These are phyloP conservation scores for Coenobita brevimanus DNA, from an alignment of 1,140 invertebrate species.

Conservation along the genomic window DNA sequence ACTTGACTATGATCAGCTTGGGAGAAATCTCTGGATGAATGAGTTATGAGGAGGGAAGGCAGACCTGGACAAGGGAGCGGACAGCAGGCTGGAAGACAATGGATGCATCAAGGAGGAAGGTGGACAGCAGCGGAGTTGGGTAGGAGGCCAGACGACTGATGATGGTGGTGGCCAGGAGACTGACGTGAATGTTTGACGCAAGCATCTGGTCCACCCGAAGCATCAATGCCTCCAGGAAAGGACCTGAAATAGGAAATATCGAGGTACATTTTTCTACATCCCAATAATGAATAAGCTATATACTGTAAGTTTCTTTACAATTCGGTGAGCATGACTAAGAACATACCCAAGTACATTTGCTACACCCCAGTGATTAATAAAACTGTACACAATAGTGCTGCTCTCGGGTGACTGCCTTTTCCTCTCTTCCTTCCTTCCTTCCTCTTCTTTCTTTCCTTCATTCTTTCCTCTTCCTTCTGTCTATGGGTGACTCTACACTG, in stretches of 20 bases:
- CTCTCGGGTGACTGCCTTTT: too few species aligned
- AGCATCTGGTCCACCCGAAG: constrained; percentile 89
- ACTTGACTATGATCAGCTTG: too few species aligned
- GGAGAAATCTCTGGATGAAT: too few species aligned
- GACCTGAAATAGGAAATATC: constrained; percentile 77
- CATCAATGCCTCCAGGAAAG: constrained; percentile 88
- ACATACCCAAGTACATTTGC: too few species aligned
- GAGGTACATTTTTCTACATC: neutral
- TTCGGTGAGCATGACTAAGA: too few species aligned
- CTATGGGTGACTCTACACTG: too few species aligned
- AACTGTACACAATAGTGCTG: too few species aligned
- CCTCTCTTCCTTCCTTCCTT: neutral
- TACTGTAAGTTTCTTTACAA: too few species aligned
- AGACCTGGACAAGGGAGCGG: constrained; percentile 91
- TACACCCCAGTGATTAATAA: too few species aligned
- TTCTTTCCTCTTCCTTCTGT: too few species aligned
- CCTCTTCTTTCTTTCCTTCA: neutral
- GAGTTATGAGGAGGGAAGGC: too few species aligned
- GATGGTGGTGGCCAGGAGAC: constrained; percentile 91
- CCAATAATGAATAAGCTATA: too few species aligned
- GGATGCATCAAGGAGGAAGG: constrained; percentile 89
- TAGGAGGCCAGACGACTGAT: constrained; percentile 90
- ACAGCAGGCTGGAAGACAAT: constrained; percentile 92
- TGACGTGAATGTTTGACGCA: constrained; percentile 88
- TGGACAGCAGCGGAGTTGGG: constrained; percentile 89